Conservation (phyloP, 2,113 vertebrate species). For the Uria lomvia region DNA sequence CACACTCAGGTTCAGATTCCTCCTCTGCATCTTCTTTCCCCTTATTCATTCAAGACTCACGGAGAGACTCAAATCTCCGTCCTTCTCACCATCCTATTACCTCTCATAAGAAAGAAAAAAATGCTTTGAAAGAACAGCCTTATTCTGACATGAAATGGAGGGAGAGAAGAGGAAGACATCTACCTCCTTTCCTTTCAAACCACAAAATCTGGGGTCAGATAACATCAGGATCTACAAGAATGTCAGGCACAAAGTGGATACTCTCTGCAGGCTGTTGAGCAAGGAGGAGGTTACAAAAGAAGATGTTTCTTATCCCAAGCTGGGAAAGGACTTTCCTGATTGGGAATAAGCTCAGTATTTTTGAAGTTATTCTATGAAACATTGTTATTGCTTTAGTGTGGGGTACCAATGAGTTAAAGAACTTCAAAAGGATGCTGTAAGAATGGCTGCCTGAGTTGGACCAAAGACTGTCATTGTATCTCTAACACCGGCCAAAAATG, state of each 20-base stretch:
- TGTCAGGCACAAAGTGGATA: neutral
- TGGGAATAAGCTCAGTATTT: neutral
- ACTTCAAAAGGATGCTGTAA: neutral
- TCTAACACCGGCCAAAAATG: neutral
- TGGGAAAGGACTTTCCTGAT: neutral
- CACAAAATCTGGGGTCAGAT: neutral
- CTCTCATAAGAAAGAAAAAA: neutral
- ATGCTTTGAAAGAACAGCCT: neutral
- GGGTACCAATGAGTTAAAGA: neutral
- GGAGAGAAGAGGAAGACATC: neutral
- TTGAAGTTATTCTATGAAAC: neutral
- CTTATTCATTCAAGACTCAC: neutral
- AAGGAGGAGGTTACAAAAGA: neutral
- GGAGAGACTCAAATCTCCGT: neutral
- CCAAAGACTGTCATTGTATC: neutral
- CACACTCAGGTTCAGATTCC: neutral
- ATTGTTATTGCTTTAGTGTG: neutral
- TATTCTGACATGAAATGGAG: neutral
- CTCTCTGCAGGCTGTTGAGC: neutral
- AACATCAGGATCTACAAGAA: neutral
- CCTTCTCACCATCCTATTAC: neutral
- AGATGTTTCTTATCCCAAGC: neutral
- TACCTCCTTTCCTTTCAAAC: neutral
- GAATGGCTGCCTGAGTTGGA: neutral
- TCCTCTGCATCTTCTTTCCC: neutral